Evolutionary conservation across 2,888 invertebrate genomes (phyloP).

Genomic region (Bruchidius siliquastri): DNA sequence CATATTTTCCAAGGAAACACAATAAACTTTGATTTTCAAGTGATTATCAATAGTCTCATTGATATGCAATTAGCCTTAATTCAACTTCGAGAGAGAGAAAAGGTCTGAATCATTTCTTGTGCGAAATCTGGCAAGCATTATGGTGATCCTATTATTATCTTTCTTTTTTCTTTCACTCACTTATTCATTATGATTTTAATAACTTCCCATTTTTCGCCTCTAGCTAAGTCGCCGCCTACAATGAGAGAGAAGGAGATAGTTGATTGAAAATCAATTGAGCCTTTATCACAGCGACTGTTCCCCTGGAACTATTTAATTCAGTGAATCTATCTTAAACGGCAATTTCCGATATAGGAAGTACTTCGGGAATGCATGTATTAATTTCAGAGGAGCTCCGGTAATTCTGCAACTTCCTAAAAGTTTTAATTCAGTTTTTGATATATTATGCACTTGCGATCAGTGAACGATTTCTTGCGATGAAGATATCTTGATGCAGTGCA

Average conservation of each 20-base stretch:
- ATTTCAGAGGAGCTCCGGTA: neutral
- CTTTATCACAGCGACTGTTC: neutral
- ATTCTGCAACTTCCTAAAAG: neutral
- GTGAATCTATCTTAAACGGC: neutral
- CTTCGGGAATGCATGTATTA: neutral
- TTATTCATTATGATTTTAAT: neutral
- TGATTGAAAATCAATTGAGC: neutral
- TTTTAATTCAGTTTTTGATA: neutral
- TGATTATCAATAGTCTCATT: too few species aligned
- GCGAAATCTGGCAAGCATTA: neutral
- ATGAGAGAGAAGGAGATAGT: neutral
- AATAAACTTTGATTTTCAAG: too few species aligned
- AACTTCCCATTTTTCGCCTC: neutral
- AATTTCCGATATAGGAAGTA: neutral
- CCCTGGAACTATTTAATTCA: neutral
- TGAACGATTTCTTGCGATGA: neutral
- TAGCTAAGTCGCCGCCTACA: neutral
- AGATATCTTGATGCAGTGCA: neutral
- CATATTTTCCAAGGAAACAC: too few species aligned
- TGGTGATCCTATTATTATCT: neutral
- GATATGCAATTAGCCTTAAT: too few species aligned
- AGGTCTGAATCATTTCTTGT: neutral
- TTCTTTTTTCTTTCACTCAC: neutral
- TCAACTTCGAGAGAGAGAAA: too few species aligned
- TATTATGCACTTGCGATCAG: neutral